Percentiles rank a stretch among this genome's conserved stretches.
These are phyloP conservation scores for Tragulus kanchil DNA, from an alignment of 2,113 vertebrate species.

Conservation along the genomic window DNA sequence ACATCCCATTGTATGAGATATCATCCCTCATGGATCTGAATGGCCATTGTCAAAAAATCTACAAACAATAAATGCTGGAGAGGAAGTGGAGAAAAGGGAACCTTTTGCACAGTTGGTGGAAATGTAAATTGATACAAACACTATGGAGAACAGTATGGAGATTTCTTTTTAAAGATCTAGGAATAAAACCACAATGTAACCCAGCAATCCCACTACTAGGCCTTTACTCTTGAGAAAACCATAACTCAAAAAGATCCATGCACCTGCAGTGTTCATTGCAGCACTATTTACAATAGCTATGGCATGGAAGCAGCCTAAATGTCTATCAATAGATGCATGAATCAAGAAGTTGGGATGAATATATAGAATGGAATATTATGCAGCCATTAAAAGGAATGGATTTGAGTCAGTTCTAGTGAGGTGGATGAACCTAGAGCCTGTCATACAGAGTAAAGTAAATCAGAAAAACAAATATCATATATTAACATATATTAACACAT, in stretches of 20 bases:
- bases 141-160: background rate
- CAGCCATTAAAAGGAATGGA: background rate
- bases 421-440: background rate
- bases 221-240: background rate
- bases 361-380: background rate
- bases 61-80: background rate
- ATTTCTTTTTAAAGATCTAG: background rate
- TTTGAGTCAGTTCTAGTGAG: background rate
- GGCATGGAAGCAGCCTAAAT: background rate
- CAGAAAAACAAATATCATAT: background rate
- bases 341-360: background rate
- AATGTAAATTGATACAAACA: background rate
- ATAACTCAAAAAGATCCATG: background rate
- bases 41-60: background rate
- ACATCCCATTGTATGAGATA: background rate
- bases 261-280: background rate
- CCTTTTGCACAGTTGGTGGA: background rate
- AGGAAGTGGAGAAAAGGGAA: background rate
- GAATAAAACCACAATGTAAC: background rate
- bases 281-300: background rate
- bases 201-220: background rate
- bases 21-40: background rate
- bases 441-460: background rate
- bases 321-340: background rate
- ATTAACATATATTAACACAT: background rate